These are phyloP conservation scores for Motacilla alba DNA, from an alignment of 2,113 vertebrate genomes.

Conservation along the genomic window DNA sequence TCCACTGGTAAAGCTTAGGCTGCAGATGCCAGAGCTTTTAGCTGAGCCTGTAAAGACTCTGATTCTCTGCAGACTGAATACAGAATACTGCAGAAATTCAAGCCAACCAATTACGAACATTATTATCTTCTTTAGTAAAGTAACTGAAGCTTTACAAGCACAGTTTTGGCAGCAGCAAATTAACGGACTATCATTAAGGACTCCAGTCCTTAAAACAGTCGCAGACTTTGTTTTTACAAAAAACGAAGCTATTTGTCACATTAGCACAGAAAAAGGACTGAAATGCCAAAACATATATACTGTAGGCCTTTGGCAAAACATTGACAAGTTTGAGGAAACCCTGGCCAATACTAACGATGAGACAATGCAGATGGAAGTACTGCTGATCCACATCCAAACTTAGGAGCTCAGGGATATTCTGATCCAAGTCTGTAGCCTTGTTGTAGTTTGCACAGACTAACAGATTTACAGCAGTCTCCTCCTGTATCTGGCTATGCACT, in stretches of 20 bases:
- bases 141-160: constrained; percentile 10
- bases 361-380: background rate
- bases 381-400: background rate
- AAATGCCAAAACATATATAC: background rate
- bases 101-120: background rate
- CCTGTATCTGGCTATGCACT: background rate
- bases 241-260: background rate
- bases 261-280: background rate
- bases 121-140: background rate
- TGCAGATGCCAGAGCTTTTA: background rate
- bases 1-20: background rate
- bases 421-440: background rate
- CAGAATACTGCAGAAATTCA: background rate
- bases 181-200: background rate
- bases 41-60: background rate
- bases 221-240: constrained; percentile 4
- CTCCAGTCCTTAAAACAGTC: background rate
- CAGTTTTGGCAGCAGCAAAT: constrained; percentile 21
- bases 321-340: background rate
- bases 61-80: background rate
- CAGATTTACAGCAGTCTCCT: background rate
- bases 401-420: background rate
- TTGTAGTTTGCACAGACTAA: background rate
- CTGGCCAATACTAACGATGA: background rate
- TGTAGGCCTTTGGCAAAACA: background rate